These are phyloP conservation scores for Girardia tigrina DNA, from an alignment of 2,888 invertebrate species.

Conservation along the genomic window DNA sequence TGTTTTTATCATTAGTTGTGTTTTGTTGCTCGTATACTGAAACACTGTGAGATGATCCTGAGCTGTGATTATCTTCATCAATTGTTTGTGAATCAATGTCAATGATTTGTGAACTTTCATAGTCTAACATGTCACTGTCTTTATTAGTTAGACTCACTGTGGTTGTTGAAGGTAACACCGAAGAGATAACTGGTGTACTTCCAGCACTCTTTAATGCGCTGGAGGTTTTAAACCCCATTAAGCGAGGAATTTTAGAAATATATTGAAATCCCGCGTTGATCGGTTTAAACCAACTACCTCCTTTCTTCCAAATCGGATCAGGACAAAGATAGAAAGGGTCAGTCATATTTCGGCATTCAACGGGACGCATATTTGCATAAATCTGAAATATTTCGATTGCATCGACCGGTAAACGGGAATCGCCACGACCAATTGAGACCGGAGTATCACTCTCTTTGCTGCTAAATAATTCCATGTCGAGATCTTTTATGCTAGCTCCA, in stretches of 20 bases:
- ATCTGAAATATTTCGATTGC: slow-evolving; percentile 33
- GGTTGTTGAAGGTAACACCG: background rate
- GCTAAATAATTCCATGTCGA: slow-evolving; percentile 4
- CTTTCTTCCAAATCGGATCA: slow-evolving; percentile 36
- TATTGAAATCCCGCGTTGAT: slow-evolving; percentile 34
- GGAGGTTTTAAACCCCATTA: slow-evolving; percentile 29
- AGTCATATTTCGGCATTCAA: slow-evolving; percentile 28
- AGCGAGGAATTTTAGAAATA: slow-evolving; percentile 33
- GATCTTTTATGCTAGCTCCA: background rate
- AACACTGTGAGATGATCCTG: background rate
- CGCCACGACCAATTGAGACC: background rate
- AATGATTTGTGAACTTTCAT: slow-evolving; percentile 18
- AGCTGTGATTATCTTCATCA: slow-evolving; percentile 12
- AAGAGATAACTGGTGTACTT: background rate
- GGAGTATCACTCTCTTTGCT: slow-evolving; percentile 27
- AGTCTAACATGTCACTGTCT: background rate
- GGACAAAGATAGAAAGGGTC: slow-evolving; percentile 35
- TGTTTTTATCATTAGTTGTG: background rate
- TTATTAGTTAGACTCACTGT: background rate
- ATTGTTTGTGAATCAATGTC: background rate
- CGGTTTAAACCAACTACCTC: slow-evolving; percentile 36
- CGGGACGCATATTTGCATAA: slow-evolving; percentile 34
- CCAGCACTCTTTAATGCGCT: background rate
- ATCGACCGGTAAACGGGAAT: slow-evolving; percentile 33
- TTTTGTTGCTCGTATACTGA: background rate